phyloP scores from a whole-genome alignment of 2,888 invertebrate species.

The Mesodorylaimus sp. region DNA sequence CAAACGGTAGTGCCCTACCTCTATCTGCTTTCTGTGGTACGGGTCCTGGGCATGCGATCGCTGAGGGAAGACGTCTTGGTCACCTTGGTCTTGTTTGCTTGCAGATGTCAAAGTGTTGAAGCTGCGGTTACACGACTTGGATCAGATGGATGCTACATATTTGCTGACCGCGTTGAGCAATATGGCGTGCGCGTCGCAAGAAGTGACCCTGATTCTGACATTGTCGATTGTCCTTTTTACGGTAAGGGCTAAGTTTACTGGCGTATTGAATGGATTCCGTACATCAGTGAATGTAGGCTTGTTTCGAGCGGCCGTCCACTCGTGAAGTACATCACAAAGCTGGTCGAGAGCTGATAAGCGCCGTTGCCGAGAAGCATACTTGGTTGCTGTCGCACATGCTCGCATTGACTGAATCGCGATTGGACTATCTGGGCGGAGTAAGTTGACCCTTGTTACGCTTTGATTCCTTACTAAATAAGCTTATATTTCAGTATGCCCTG shows the following conservation, averaged over 20 bases:
- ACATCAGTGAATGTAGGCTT: conserved; percentile 16
- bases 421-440: background rate
- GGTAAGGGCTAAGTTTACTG: background rate
- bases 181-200: conserved; percentile 11
- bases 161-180: conserved; percentile 14
- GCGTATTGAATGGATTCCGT: background rate
- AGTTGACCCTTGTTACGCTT: background rate
- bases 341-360: background rate
- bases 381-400: too few relatives aligned
- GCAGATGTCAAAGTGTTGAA: conserved; percentile 6
- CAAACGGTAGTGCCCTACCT: too few relatives aligned
- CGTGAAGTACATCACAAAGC: conserved; percentile 21
- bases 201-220: background rate
- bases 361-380: background rate
- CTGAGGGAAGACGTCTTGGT: too few relatives aligned
- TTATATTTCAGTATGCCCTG: background rate
- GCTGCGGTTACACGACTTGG: conserved; percentile 12
- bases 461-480: background rate
- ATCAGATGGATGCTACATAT: conserved; percentile 15
- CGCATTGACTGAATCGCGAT: too few relatives aligned
- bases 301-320: conserved; percentile 21
- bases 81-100: background rate
- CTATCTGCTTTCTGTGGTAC: too few relatives aligned
- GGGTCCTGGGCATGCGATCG: too few relatives aligned
- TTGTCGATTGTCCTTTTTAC: background rate